Evolutionary conservation across 2,113 vertebrate genomes (phyloP).

Genomic region (Zosterops pallidus): DNA sequence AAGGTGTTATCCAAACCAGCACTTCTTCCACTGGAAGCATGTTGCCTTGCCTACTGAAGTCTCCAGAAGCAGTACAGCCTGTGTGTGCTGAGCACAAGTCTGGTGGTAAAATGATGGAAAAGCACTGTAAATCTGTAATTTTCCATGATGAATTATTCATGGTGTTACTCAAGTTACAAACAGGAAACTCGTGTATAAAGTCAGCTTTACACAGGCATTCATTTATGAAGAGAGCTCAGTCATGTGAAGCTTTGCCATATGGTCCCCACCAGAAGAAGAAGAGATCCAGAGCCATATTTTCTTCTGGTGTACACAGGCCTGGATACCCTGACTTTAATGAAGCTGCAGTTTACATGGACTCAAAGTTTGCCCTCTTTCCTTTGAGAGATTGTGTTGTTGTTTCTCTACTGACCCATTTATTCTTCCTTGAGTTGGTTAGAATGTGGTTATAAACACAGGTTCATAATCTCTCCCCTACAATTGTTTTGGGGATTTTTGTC

Average conservation of each 20-base stretch:
- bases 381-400: background rate
- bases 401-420: background rate
- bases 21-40: background rate
- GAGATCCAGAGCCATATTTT: background rate
- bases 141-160: constrained; percentile 33
- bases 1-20: background rate
- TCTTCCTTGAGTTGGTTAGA: background rate
- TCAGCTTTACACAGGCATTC: background rate
- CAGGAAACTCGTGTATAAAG: background rate
- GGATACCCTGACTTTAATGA: background rate
- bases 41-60: background rate
- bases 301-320: background rate
- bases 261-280: background rate
- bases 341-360: background rate
- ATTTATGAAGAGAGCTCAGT: background rate
- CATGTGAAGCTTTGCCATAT: background rate
- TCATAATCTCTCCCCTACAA: background rate
- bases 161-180: background rate
- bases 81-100: background rate
- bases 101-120: background rate
- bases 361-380: background rate
- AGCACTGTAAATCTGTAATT: background rate
- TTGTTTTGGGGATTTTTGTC: background rate
- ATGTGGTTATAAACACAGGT: background rate
- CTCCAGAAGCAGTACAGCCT: background rate